Evolutionary conservation across 1,140 invertebrate species (phyloP), one percentile per base, ranked within the genome.

Genomic region (Asbolus verrucosus): DNA sequence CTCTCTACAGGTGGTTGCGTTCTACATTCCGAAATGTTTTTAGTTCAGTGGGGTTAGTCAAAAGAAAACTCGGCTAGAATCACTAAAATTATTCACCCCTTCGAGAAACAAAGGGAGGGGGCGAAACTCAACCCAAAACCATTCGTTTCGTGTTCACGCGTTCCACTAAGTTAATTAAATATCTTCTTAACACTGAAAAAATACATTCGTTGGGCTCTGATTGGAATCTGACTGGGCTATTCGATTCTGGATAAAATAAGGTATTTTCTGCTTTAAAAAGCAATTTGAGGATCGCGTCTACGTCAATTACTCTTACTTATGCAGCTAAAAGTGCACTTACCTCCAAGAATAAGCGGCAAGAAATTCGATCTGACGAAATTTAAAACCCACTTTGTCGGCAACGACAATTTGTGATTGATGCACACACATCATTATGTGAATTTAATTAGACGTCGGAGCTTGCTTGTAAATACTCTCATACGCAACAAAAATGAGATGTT

Each of bases 321-420:
- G 46, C 46, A 27, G 46, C 46, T 9, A 54, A 54, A 54, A 54
- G 46, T 54, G 46, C 46, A 54, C 46, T 54, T 27, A 27, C n/a
- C 6, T 6, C 16, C n/a, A n/a, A 6, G 41, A 46, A 38, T 38
- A 38, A 38, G 33, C 11, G 6, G 13, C 33, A 36, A 36, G 39
- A 16, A 15, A 43, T 43, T 43, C 39, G 13, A 43, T 43, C 39
- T 11, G 3, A 9, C 13, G 15, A 43, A 43, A 43, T 43, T 43
- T 16, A 6, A 43, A n/a, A n/a, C n/a, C n/a, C n/a, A n/a, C n/a
- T n/a, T n/a, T n/a, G n/a, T n/a, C n/a, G n/a, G n/a, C n/a, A n/a
- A n/a, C n/a, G n/a, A n/a, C n/a, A n/a, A n/a, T n/a, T n/a, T n/a
- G n/a, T n/a, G n/a, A n/a, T n/a, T n/a, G n/a, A n/a, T n/a, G n/a